phyloP scores from a whole-genome alignment of 2,888 invertebrate genomes.

The Melinaea marsaeus region DNA sequence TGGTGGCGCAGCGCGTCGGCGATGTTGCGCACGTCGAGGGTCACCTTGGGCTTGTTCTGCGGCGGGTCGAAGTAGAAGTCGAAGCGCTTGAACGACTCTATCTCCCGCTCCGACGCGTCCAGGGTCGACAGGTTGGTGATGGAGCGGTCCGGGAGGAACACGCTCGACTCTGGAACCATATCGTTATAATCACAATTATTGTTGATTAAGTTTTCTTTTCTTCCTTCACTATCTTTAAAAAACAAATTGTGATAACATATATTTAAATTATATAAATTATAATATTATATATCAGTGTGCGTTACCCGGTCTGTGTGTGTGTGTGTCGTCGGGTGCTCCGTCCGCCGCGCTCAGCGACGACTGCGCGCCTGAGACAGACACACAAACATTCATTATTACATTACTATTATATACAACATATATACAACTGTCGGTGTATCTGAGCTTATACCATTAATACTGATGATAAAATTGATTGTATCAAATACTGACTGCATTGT shows the following conservation, averaged over 20 bases:
- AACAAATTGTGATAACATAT: neutral
- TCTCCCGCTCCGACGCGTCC: slow-evolving; percentile 88
- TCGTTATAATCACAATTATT: neutral
- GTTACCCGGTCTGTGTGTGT: slow-evolving; percentile 19
- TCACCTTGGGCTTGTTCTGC: slow-evolving; percentile 80
- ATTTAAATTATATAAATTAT: neutral
- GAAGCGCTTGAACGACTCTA: slow-evolving; percentile 92
- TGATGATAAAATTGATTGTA: too few relatives aligned
- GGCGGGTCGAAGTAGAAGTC: slow-evolving; percentile 90
- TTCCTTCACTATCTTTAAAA: neutral
- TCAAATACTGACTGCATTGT: too few relatives aligned
- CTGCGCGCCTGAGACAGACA: slow-evolving; percentile 29
- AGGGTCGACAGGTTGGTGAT: slow-evolving; percentile 87
- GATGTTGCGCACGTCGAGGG: slow-evolving; percentile 45
- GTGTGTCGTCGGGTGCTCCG: slow-evolving; percentile 20
- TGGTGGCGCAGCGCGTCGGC: slow-evolving; percentile 46
- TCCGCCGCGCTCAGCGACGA: slow-evolving; percentile 35
- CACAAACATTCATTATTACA: slow-evolving; percentile 7
- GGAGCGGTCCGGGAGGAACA: slow-evolving; percentile 88
- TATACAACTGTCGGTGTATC: neutral
- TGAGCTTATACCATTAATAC: too few relatives aligned
- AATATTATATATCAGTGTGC: neutral
- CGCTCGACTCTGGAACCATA: slow-evolving; percentile 69
- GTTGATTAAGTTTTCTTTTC: too few relatives aligned
- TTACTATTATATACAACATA: neutral